Evolutionary conservation across 2,113 vertebrate genomes (phyloP).

Genomic region (Paradoxurus hermaphroditus): DNA sequence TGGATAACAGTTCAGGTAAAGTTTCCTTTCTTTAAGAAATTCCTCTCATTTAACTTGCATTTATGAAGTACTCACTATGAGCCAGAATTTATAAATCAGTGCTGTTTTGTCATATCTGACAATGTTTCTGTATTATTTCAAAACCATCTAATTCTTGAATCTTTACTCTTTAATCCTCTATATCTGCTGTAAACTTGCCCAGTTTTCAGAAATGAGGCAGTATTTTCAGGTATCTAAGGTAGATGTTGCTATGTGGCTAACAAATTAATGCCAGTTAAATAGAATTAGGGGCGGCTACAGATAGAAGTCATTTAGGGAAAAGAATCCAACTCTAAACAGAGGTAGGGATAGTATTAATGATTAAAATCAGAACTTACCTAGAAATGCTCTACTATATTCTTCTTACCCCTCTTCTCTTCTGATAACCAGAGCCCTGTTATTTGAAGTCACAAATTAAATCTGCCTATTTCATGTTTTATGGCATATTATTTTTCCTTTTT

Average conservation of each 20-base stretch:
- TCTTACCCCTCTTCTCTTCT: not conserved
- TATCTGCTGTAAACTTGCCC: not conserved
- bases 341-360: not conserved
- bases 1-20: not conserved
- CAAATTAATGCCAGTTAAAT: not conserved
- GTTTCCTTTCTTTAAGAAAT: not conserved
- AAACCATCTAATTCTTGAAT: not conserved
- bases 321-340: not conserved
- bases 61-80: not conserved
- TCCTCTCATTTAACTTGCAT: not conserved
- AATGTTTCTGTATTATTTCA: not conserved
- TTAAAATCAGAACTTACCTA: constrained; percentile 27
- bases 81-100: not conserved
- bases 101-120: not conserved
- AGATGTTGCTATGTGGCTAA: not conserved
- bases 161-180: not conserved
- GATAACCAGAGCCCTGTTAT: not conserved
- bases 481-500: not conserved
- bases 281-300: not conserved
- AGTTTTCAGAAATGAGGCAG: not conserved
- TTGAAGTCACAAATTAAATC: not conserved
- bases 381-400: not conserved
- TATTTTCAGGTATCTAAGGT: not conserved
- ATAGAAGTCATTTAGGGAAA: not conserved
- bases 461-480: not conserved